phyloP scores from a whole-genome alignment of 2,113 vertebrate species.

The Pantherophis guttatus region DNA sequence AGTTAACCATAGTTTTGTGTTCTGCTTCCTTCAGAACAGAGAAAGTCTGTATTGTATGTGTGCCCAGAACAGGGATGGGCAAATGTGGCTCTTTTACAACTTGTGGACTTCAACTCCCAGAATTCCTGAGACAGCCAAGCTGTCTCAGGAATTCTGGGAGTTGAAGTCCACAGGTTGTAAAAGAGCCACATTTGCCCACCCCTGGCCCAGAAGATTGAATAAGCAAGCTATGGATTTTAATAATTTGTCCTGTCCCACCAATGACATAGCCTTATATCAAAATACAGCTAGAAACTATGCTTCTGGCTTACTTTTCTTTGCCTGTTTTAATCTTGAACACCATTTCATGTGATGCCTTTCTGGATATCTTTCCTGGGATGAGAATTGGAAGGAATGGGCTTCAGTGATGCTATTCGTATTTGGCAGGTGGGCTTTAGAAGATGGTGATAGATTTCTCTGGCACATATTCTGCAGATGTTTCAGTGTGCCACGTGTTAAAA shows the following conservation, averaged over 20 bases:
- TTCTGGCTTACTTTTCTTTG: not conserved
- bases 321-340: not conserved
- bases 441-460: not conserved
- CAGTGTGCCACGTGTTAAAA: not conserved
- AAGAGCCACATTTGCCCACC: too few species aligned
- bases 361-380: not conserved
- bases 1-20: not conserved
- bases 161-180: too few species aligned
- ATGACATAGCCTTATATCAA: not conserved
- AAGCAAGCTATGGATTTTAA: not conserved
- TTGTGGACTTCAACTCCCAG: too few species aligned
- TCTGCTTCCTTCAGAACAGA: not conserved
- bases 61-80: too few species aligned
- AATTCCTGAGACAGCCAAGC: too few species aligned
- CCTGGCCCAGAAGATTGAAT: not conserved
- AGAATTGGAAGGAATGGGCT: not conserved
- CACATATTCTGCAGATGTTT: not conserved
- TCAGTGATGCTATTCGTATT: not conserved
- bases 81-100: too few species aligned
- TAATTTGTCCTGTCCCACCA: not conserved
- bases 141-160: too few species aligned
- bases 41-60: not conserved
- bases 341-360: not conserved
- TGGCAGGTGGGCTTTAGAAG: not conserved
- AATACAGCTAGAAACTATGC: not conserved